Evolutionary conservation across 2,888 invertebrate species (phyloP), one percentile per base, ranked within the genome.

Genomic region (Antheraea yamamai): DNA sequence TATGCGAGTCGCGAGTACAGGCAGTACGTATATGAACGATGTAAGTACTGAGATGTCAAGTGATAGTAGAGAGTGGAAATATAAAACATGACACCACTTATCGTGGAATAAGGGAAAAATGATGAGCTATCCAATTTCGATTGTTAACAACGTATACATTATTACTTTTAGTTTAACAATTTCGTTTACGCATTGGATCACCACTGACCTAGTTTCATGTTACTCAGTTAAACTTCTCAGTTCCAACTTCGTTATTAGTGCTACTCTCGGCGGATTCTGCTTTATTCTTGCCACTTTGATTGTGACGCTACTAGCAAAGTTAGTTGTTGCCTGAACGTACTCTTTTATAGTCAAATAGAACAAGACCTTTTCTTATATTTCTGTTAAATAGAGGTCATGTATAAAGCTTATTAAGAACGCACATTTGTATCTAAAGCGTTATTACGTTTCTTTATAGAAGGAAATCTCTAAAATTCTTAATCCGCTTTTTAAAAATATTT

Each of bases 161-260:
- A 7, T 55, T 14, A 68, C 52, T 55, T 39, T 16, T 10, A 68
- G 55, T 39, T 66, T 68, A 71, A 78, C 73, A 79, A 81, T 84
- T 80, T 81, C 68, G 76, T 76, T 12, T 39, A 75, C 75, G 61
- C 81, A 81, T 74, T 16, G 72, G 70, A 75, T 82, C 79, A 82
- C 76, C 72, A 66, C 77, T 81, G 81, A 77, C 80, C 80, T 79
- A 79, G 78, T 79, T 79, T 77, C 83, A 80, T 78, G 79, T 79
- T 73, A 74, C 73, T 73, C 23, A 78, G 78, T 74, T 75, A 75
- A 80, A 79, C 80, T 79, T 79, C 76, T 74, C 72, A 76, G 75
- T 51, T 55, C 78, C 77, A 88, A 87, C 88, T 89, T 88, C 79
- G 82, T 85, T 84, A 85, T 85, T 84, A 84, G 83, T 77, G 81